These are phyloP conservation scores for Galendromus occidentalis DNA, from an alignment of 1,140 invertebrate genomes.

Conservation along the genomic window DNA sequence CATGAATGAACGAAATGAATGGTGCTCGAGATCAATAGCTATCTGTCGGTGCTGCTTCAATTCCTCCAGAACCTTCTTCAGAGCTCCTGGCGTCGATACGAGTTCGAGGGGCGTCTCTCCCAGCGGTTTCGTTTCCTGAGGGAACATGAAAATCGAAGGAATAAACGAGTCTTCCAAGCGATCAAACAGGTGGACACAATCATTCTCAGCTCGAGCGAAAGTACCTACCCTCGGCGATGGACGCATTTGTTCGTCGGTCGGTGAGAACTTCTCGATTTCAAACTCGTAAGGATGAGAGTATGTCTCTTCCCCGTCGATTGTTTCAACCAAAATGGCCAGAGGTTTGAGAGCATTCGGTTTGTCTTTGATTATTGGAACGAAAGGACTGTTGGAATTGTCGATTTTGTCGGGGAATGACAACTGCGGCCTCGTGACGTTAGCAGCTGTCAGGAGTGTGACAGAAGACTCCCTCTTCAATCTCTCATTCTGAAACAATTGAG, in stretches of 20 bases:
- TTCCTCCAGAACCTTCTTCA: slow-evolving; percentile 43
- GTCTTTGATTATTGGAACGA: slow-evolving; percentile 55
- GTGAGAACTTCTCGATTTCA: slow-evolving; percentile 44
- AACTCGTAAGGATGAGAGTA: slow-evolving; percentile 72
- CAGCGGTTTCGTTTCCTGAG: slow-evolving; percentile 28
- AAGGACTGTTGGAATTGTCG: slow-evolving; percentile 52
- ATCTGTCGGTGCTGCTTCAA: slow-evolving; percentile 46
- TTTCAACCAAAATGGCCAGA: slow-evolving; percentile 45
- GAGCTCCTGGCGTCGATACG: slow-evolving; percentile 41
- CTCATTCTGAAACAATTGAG: slow-evolving; percentile 13
- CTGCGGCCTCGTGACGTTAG: slow-evolving; percentile 60
- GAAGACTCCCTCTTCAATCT: slow-evolving; percentile 18
- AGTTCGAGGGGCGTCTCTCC: slow-evolving; percentile 43
- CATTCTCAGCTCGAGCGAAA: too few relatives aligned
- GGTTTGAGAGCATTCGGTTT: slow-evolving; percentile 76
- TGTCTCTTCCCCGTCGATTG: slow-evolving; percentile 34
- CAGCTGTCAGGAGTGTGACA: slow-evolving; percentile 44
- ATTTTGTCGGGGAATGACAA: slow-evolving; percentile 60
- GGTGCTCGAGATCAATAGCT: slow-evolving; percentile 60
- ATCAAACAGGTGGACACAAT: slow-evolving; percentile 17
- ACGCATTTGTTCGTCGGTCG: slow-evolving; percentile 19
- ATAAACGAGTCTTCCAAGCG: neutral
- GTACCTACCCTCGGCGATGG: slow-evolving; percentile 20
- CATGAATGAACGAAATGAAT: slow-evolving; percentile 10
- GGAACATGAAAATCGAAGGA: neutral